Evolutionary conservation across 2,113 vertebrate genomes (phyloP).

Genomic region (Syngnathus scovelli): DNA sequence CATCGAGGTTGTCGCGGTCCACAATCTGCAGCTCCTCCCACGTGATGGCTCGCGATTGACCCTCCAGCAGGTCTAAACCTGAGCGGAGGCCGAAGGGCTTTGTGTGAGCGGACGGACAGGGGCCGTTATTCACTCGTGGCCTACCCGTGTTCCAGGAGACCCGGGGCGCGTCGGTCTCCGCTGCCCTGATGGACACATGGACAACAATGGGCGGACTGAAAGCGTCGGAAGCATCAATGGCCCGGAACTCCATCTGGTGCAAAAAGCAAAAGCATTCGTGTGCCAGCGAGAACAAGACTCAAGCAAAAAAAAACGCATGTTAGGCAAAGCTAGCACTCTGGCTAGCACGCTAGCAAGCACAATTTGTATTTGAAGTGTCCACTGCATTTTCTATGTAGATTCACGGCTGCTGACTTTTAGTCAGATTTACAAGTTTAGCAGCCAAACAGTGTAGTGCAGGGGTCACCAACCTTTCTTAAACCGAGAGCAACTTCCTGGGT

Average conservation of each 20-base stretch:
- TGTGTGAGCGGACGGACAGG: background rate
- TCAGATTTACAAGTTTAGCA: no score
- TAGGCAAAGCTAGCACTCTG: no score
- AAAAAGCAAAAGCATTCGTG: background rate
- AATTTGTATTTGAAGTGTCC: no score
- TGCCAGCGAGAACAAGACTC: no score
- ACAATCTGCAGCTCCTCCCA: conserved; percentile 70
- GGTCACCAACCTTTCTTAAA: no score
- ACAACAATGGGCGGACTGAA: conserved; percentile 61
- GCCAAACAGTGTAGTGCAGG: no score
- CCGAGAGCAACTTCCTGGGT: no score
- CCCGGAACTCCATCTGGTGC: conserved; percentile 74
- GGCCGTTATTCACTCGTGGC: background rate
- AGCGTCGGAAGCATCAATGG: conserved; percentile 65
- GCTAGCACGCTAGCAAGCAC: no score
- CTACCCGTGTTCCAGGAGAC: conserved; percentile 71
- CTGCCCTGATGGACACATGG: conserved; percentile 69
- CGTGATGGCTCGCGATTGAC: conserved; percentile 55
- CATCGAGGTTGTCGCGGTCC: conserved; percentile 61
- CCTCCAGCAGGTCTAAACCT: conserved; percentile 71
- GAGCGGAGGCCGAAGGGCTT: background rate
- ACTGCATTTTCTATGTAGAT: background rate
- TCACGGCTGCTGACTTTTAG: no score
- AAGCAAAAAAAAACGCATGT: no score
- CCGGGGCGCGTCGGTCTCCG: conserved; percentile 66